Evolutionary conservation across 2,113 vertebrate species (phyloP).

Genomic region (Odontesthes bonariensis): DNA sequence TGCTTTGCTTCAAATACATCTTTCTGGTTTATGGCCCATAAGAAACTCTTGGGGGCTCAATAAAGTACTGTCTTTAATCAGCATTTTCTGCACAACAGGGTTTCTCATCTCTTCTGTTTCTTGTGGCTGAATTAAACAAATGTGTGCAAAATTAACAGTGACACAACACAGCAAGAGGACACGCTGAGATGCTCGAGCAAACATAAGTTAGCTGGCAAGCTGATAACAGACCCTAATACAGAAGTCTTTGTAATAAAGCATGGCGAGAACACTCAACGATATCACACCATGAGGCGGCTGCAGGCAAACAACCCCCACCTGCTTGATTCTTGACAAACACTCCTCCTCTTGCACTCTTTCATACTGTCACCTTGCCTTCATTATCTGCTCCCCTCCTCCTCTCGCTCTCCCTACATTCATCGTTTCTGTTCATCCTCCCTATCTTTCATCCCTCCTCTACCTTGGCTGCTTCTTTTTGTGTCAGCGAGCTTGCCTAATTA

Average conservation of each 20-base stretch:
- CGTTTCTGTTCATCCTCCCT: slow-evolving; percentile 40
- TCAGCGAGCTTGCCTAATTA: slow-evolving; percentile 66
- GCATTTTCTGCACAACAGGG: not conserved
- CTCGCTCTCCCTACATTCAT: slow-evolving; percentile 52
- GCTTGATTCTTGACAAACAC: slow-evolving; percentile 65
- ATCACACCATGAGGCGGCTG: slow-evolving; percentile 62
- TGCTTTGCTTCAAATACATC: too few relatives aligned
- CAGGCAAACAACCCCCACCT: slow-evolving; percentile 61
- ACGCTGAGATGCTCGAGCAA: not conserved
- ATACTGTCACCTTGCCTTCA: slow-evolving; percentile 69
- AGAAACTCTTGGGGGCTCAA: not conserved
- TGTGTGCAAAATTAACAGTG: slow-evolving; percentile 20
- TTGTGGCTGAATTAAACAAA: slow-evolving; percentile 19
- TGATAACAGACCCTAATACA: slow-evolving; percentile 40
- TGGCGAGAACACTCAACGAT: slow-evolving; percentile 54
- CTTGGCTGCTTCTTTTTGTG: slow-evolving; percentile 48
- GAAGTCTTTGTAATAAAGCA: slow-evolving; percentile 56
- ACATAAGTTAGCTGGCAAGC: slow-evolving; percentile 38
- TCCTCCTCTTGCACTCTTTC: slow-evolving; percentile 67
- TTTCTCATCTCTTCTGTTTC: slow-evolving; percentile 9
- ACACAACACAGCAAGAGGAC: slow-evolving; percentile 14
- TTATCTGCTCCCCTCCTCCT: slow-evolving; percentile 62
- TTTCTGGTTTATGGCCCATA: too few relatives aligned
- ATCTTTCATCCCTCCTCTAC: slow-evolving; percentile 56
- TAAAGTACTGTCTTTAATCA: not conserved